phyloP scores from a whole-genome alignment of 1,140 invertebrate species.

The Habropoda laboriosa region DNA sequence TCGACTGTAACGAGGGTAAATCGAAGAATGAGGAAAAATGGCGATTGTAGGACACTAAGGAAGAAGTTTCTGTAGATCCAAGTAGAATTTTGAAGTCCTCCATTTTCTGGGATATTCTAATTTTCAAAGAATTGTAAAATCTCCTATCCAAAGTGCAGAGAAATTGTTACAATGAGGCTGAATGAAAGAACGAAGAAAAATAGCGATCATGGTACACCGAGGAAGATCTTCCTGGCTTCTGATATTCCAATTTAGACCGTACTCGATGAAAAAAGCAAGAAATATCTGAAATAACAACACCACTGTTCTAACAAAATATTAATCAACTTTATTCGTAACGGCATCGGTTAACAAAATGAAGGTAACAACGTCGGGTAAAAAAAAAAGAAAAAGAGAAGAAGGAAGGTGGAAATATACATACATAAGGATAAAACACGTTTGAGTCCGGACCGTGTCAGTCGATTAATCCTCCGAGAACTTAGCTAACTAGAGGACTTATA shows the following conservation, averaged over 20 bases:
- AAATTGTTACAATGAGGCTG: too few species aligned
- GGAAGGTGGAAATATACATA: constrained; percentile 50
- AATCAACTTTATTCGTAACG: constrained; percentile 75
- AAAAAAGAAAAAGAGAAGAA: constrained; percentile 26
- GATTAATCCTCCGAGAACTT: constrained; percentile 53
- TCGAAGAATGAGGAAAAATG: too few species aligned
- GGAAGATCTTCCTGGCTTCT: too few species aligned
- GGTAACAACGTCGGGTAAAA: constrained; percentile 71
- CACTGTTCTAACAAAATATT: constrained; percentile 73
- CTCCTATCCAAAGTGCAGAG: too few species aligned
- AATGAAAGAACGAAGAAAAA: too few species aligned
- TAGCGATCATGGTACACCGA: too few species aligned
- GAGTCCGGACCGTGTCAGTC: constrained; percentile 51
- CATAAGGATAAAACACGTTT: constrained; percentile 33
- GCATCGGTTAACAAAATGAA: constrained; percentile 75
- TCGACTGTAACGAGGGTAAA: too few species aligned
- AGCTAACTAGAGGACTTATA: constrained; percentile 39
- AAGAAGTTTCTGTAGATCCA: too few species aligned
- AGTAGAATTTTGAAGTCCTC: too few species aligned
- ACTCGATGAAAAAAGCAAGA: background rate
- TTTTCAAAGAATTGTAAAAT: too few species aligned
- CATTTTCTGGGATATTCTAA: too few species aligned
- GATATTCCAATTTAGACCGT: background rate
- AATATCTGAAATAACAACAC: constrained; percentile 22
- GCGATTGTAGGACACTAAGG: too few species aligned